Evolutionary conservation across 2,888 invertebrate species (phyloP), one percentile per base, ranked within the genome.

Genomic region (Clitarchus hookeri): DNA sequence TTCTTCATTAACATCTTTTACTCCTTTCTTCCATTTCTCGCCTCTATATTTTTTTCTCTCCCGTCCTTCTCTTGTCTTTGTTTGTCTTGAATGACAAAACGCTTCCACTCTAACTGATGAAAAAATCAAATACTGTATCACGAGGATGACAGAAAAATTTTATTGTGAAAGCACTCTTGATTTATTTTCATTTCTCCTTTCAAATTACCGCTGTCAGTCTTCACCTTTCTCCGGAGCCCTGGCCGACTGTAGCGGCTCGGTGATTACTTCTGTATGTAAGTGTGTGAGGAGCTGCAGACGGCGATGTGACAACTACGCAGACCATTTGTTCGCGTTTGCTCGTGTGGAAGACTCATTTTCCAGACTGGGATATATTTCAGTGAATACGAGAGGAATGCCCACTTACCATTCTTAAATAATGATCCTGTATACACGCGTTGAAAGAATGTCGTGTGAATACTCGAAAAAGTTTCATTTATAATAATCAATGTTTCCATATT

Each of bases 1-100:
- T 65, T 65, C 65, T 65, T 65, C 65, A 65, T 65, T 65, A 65
- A 65, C 65, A 65, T 65, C 65, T 65, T 65, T 65, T 65, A 65
- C 65, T 65, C 65, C 65, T 65, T 65, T 65, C 65, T 65, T 65
- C 65, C 65, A 65, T 65, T 65, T 65, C 65, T 65, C 65, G 11
- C 23, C 65, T 65, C 16, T 65, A 65, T n/a, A 65, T 23, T 65
- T 65, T 65, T 65, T 65, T 65, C 16, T 65, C 3, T n/a, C 16
- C 6, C 65, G 8, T n/a, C 65, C 65, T n/a, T 65, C 19, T n/a
- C 65, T n/a, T 65, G 65, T 65, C 65, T 65, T 65, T 65, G 65
- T 65, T 65, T 65, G 65, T 65, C 65, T 65, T 65, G 65, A 65
- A 65, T 65, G 23, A 65, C 65, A 65, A 65, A 65, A 65, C 16